Percentiles rank a stretch among this genome's conserved stretches.
Evolutionary conservation across 2,113 vertebrate genomes (phyloP).

Genomic region (Platycercus adscitus): DNA sequence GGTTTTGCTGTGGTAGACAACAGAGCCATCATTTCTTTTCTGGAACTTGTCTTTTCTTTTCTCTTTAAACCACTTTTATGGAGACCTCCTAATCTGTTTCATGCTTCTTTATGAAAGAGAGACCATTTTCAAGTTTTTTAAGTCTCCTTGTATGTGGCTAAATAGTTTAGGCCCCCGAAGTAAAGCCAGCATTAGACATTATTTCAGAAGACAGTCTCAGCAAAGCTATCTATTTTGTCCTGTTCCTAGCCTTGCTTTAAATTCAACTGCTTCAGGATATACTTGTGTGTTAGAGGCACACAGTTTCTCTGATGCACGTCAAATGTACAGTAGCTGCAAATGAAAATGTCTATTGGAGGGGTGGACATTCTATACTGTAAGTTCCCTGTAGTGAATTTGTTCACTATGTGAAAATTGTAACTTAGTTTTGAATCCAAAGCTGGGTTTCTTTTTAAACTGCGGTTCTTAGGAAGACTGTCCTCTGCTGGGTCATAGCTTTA

Average conservation of each 20-base stretch:
- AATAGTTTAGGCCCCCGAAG: background rate
- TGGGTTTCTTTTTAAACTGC: background rate
- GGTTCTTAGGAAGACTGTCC: background rate
- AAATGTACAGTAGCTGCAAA: background rate
- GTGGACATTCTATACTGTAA: background rate
- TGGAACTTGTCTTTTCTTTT: background rate
- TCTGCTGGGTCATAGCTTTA: background rate
- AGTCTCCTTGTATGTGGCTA: background rate
- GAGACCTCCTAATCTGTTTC: background rate
- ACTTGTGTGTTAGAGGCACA: fast-evolving
- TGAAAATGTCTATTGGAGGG: background rate
- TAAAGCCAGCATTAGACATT: background rate
- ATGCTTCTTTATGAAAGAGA: background rate
- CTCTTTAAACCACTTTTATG: background rate
- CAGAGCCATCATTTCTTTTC: background rate
- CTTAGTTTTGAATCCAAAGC: background rate
- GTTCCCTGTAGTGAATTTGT: background rate
- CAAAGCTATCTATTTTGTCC: background rate
- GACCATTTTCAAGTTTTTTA: background rate
- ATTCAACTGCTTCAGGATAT: background rate
- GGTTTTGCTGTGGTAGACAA: background rate
- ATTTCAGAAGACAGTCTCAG: background rate
- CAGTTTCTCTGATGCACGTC: background rate
- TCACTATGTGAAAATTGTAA: background rate
- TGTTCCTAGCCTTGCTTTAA: background rate